Conservation (phyloP, 2,113 vertebrate species). For the Cavia porcellus region DNA sequence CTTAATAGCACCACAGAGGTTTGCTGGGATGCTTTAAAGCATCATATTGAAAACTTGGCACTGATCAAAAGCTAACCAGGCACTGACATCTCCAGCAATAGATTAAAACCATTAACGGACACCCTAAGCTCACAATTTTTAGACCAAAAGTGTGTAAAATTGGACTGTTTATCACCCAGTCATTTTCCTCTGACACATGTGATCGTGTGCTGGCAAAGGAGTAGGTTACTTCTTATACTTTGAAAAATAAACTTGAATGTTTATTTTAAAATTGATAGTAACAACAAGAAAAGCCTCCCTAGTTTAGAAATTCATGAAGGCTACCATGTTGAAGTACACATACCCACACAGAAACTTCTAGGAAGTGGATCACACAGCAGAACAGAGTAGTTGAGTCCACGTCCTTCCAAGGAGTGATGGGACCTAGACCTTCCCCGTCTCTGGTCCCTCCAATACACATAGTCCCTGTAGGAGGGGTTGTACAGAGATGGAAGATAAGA, state of each 20-base stretch:
- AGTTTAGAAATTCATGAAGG: not conserved
- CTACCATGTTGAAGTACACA: not conserved
- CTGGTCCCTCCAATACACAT: not conserved
- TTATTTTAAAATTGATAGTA: constrained; percentile 22
- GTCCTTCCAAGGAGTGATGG: not conserved
- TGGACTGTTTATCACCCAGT: not conserved
- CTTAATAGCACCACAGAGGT: not conserved
- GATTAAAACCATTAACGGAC: not conserved
- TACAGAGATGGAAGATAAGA: not conserved
- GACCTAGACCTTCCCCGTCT: not conserved
- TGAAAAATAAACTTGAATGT: constrained; percentile 27
- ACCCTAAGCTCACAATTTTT: not conserved
- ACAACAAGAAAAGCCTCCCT: not conserved
- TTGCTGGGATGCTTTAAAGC: constrained; percentile 28
- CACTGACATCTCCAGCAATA: not conserved
- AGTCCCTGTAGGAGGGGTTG: too few species aligned
- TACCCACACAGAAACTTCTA: not conserved
- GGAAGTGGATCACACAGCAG: not conserved
- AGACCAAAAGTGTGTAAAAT: not conserved
- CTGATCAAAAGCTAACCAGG: not conserved
- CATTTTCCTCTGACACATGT: not conserved
- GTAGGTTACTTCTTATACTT: not conserved
- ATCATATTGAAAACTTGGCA: not conserved
- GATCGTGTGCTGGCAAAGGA: not conserved
- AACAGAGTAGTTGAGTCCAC: not conserved